These are phyloP conservation scores for Chaetura pelagica DNA, from an alignment of 2,113 vertebrate species.

Conservation along the genomic window DNA sequence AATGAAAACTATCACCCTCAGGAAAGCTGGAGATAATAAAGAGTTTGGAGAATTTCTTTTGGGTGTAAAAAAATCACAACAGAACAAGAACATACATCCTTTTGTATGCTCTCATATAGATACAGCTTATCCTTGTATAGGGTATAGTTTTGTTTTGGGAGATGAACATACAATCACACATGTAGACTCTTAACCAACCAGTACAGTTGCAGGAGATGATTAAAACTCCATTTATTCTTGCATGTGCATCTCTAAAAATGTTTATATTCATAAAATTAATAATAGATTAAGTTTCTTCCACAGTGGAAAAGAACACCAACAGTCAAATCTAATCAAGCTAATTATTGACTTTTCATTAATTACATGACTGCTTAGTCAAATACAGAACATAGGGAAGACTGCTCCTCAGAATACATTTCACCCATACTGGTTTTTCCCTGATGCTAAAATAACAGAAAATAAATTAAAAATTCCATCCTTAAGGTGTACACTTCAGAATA, in stretches of 20 bases:
- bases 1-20: neutral
- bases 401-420: neutral
- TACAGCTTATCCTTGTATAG: neutral
- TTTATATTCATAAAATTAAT: neutral
- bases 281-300: neutral
- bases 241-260: neutral
- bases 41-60: neutral
- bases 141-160: neutral
- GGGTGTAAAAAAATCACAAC: neutral
- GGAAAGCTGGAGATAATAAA: neutral
- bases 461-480: neutral
- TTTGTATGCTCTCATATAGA: neutral
- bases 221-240: neutral
- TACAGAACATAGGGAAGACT: neutral
- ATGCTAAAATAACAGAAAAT: neutral
- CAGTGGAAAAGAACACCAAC: neutral
- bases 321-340: neutral
- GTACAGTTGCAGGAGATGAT: neutral
- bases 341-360: neutral
- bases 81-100: neutral
- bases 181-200: neutral
- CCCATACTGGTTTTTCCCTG: neutral
- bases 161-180: neutral
- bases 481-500: neutral
- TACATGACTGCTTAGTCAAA: neutral